Base-by-base conservation (phyloP, 2,797 vertebrate species). In the Anas flavirostris region DNA sequence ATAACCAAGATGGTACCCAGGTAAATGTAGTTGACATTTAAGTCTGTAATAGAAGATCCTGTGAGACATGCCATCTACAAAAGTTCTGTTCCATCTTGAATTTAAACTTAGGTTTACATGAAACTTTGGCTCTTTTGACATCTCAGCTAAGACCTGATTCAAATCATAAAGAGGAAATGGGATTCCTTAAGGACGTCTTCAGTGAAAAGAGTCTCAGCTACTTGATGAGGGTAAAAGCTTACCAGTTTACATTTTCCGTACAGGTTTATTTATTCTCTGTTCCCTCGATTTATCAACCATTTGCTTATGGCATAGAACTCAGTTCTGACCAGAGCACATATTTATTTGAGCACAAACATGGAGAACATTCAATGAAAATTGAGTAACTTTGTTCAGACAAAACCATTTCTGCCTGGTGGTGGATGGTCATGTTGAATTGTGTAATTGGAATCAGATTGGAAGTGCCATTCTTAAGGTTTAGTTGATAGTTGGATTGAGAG, bases 111-210 rank as follows among this genome's bases (percentile, higher is more conserved):
- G 99, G 99, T 85, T 97, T 99, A 89, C 99, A 99, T 31, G 99
- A 99, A 97, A 98, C 99, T 86, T 97, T 99, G 97, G 99, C 99
- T 12, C 98, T 99, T 62, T 97, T 99, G 94, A 99, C 99, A 12
- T 99, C 99, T 90, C 99, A 99, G 95, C 98, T 99, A 41, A 98
- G 98, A 92, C 99, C 99, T 5, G 98, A 99, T 77, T 99, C 99
- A 76, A 99, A 99, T 96, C 98, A 99, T 69, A 99, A 98, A 95
- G 99, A 99, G 73, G 99, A 99, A 94, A 98, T 99, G 97, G 98
- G 98, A 79, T 99, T 99, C 96, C 98, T 99, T 87, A 98, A 97
- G 78, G 98, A 99, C 26, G 98, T 99, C 87, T 99, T 99, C 97
- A 99, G 99, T 76, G 99, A 99, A 93, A 98, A 98, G 87, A 99